phyloP scores from a whole-genome alignment of 1,140 invertebrate genomes.

The Cydia strobilella region DNA sequence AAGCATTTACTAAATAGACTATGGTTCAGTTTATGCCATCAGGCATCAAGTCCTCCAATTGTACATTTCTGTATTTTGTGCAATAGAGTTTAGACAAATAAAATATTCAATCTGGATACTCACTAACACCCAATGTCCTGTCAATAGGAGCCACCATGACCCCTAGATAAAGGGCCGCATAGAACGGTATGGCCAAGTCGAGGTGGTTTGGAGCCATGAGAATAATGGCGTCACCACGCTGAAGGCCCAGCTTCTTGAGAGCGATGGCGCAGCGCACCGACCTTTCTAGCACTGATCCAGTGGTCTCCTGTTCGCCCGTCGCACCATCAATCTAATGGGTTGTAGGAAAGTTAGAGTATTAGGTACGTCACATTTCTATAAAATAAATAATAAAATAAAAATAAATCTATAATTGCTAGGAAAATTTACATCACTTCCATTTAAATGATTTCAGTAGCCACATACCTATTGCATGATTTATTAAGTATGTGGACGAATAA shows the following conservation, averaged over 20 bases:
- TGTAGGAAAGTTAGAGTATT: background rate
- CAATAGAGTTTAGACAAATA: no score
- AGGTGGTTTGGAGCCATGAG: conserved; percentile 60
- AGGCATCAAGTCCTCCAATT: no score
- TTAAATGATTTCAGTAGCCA: no score
- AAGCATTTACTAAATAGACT: no score
- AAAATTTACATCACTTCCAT: no score
- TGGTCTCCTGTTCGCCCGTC: conserved; percentile 69
- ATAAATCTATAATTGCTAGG: no score
- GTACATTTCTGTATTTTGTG: no score
- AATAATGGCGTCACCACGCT: conserved; percentile 64
- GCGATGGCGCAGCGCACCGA: conserved; percentile 49
- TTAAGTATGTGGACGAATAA: no score
- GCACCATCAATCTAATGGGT: conserved; percentile 67
- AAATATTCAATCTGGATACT: conserved; percentile 38
- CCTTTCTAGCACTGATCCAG: conserved; percentile 55
- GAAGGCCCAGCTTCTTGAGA: conserved; percentile 65
- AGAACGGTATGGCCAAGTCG: conserved; percentile 67
- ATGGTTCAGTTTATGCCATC: no score
- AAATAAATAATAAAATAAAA: no score
- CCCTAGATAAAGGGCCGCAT: conserved; percentile 56
- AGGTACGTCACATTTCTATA: no score
- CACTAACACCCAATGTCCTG: conserved; percentile 49
- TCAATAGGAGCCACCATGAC: conserved; percentile 49
- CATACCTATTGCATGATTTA: no score